Evolutionary conservation across 2,888 invertebrate genomes (phyloP), one percentile per base, ranked within the genome.

Genomic region (Conus canariensis): DNA sequence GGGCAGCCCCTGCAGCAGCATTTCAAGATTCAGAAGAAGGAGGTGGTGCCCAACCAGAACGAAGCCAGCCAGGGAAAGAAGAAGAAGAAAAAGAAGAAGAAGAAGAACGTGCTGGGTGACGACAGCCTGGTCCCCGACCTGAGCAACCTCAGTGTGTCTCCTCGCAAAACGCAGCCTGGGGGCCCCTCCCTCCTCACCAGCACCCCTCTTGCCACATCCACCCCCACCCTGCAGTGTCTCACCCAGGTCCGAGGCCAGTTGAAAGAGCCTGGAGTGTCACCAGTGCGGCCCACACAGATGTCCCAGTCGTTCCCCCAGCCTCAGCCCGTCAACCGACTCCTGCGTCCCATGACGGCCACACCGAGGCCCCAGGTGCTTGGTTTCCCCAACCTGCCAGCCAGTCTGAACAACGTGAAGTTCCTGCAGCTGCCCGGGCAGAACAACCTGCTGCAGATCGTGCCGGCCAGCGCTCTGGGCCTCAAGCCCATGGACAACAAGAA

Each of bases 371-470:
- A 83, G 9, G 22, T 85, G 25, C 19, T 74, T 58, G 56, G 74
- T 9, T 22, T 60, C 12, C 77, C 89, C 19, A 30, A 12, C 67
- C 30, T 89, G 4, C 85, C 89, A 0, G 85, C 85, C 58, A 74
- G 59, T 60, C 59, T 89, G n/a, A 87, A 64, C 14, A 87, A 82
- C 19, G 60, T 92, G 22, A 91, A 92, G 67, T 92, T 90, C 64
- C 77, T 92, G 83, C 87, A 91, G 85, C 64, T 91, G 58, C 89
- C 90, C 8, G 89, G 89, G 22, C 87, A 91, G n/a, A 88, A 91
- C 22, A 80, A 70, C 45, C 82, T 91, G 67, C 89, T 92, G 89
- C 87, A 90, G 87, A 70, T 90, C n/a, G 85, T 90, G 19, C 91
- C 88, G 56, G 90, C 90, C 19, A 88, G 30, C 7, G 58, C 77